Conservation (phyloP, 2,797 vertebrate genomes). For the Characodon lateralis region DNA sequence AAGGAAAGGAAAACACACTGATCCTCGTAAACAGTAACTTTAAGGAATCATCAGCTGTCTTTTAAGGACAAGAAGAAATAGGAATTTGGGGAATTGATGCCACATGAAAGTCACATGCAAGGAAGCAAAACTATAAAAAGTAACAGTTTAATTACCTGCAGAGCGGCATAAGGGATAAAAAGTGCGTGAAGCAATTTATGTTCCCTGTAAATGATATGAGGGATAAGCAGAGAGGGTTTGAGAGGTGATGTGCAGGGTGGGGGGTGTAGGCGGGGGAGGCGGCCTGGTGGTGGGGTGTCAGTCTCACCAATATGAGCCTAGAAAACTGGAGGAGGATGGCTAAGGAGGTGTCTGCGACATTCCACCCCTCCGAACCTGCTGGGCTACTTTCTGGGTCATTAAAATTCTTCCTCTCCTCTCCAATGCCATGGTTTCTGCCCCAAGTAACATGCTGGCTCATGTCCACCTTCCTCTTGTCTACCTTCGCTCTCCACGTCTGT, state of each 20-base stretch:
- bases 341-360: slow-evolving; percentile 74
- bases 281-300: slow-evolving; percentile 1
- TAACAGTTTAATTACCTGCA: neutral
- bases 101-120: slow-evolving; percentile 11
- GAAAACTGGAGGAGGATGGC: slow-evolving; percentile 35
- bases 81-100: slow-evolving; percentile 1
- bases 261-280: neutral
- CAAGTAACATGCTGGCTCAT: slow-evolving; percentile 71
- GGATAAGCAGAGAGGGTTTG: neutral
- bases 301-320: slow-evolving; percentile 11
- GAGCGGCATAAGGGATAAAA: slow-evolving; percentile 1
- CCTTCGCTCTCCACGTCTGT: slow-evolving; percentile 34
- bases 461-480: slow-evolving; percentile 59
- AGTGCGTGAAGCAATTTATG: neutral
- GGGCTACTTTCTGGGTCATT: slow-evolving; percentile 77
- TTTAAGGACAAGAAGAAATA: slow-evolving; percentile 27
- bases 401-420: slow-evolving; percentile 73
- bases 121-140: slow-evolving; percentile 16
- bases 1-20: slow-evolving; percentile 33
- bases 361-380: slow-evolving; percentile 75
- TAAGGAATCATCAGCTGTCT: slow-evolving; percentile 37
- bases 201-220: slow-evolving; percentile 15
- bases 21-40: slow-evolving; percentile 55
- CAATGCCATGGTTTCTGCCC: slow-evolving; percentile 58
- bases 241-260: neutral